Percentiles rank a stretch among this genome's conserved stretches.
Evolutionary conservation across 1,140 invertebrate genomes (phyloP).

Genomic region (Pantala flavescens): DNA sequence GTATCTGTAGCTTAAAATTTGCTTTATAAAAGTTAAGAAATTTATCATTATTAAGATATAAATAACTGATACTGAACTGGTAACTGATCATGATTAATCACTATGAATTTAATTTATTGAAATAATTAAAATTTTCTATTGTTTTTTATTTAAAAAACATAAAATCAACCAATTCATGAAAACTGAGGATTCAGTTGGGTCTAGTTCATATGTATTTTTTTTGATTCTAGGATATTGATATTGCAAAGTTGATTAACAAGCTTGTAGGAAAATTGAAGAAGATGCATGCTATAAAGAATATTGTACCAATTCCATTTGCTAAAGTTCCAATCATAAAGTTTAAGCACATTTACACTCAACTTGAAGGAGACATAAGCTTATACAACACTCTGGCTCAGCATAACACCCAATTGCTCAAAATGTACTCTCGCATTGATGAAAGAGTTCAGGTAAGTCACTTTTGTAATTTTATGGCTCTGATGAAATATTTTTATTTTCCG

Average conservation of each 20-base stretch:
- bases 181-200: too few species aligned
- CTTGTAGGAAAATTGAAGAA: conserved; percentile 33
- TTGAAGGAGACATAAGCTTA: conserved; percentile 51
- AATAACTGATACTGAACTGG: too few species aligned
- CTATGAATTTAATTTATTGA: too few species aligned
- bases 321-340: conserved; percentile 59
- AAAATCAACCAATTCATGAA: too few species aligned
- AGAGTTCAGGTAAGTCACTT: conserved; percentile 35
- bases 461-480: conserved; percentile 13
- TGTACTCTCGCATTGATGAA: conserved; percentile 43
- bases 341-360: conserved; percentile 32
- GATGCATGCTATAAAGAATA: conserved; percentile 33
- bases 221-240: conserved; percentile 19
- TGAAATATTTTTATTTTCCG: background rate
- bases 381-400: conserved; percentile 47
- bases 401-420: conserved; percentile 44
- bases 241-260: conserved; percentile 29
- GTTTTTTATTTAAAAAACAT: too few species aligned
- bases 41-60: too few species aligned
- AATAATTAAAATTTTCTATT: too few species aligned
- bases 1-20: too few species aligned
- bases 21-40: too few species aligned
- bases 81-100: too few species aligned
- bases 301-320: conserved; percentile 45
- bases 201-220: too few species aligned